Percentiles rank a stretch among this genome's conserved stretches.
Conservation (phyloP, 2,113 vertebrate genomes). For the Jacana jacana region DNA sequence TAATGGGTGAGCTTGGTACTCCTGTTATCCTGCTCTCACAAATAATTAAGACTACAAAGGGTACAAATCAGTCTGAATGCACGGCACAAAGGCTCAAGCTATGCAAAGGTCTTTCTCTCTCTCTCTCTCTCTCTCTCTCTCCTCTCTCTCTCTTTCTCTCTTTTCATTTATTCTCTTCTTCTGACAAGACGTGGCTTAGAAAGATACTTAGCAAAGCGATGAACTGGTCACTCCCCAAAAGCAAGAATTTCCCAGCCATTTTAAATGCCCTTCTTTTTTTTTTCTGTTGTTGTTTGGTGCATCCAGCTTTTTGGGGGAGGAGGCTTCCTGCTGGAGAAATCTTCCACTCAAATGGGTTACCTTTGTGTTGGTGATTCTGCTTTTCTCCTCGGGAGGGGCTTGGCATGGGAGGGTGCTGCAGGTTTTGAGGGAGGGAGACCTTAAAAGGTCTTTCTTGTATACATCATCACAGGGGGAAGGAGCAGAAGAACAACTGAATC, state of each 20-base stretch:
- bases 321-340: background rate
- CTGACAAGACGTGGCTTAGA: constrained; percentile 76
- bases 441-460: background rate
- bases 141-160: constrained; percentile 48
- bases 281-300: background rate
- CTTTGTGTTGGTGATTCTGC: background rate
- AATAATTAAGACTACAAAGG: constrained; percentile 99
- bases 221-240: constrained; percentile 59
- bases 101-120: constrained; percentile 81
- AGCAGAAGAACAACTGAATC: background rate
- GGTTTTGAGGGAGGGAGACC: background rate
- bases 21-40: constrained; percentile 99
- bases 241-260: constrained; percentile 52
- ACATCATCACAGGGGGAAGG: background rate
- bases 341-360: background rate
- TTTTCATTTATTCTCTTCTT: constrained; percentile 76
- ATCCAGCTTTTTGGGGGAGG: background rate
- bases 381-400: background rate
- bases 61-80: constrained; percentile 99
- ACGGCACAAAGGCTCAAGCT: constrained; percentile 90
- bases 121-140: constrained; percentile 47
- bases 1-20: constrained; percentile 99
- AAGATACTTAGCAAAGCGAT: constrained; percentile 72
- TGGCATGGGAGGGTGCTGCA: background rate
- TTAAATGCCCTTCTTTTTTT: background rate